These are phyloP conservation scores for Ctenosaura bakeri DNA, from an alignment of 2,797 vertebrate genomes.

Conservation along the genomic window DNA sequence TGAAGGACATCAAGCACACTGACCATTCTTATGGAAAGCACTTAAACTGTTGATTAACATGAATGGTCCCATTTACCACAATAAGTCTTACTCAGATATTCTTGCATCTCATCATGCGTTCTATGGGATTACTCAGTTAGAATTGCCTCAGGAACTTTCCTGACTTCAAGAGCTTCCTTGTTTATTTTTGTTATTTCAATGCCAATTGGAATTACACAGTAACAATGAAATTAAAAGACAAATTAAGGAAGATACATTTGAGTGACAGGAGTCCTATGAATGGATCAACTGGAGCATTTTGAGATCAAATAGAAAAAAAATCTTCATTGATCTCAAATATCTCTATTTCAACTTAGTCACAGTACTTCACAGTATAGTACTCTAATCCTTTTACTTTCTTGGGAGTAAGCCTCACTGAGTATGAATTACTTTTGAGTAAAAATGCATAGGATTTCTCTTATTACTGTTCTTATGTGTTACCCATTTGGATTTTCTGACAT, in stretches of 20 bases:
- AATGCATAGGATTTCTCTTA: not conserved
- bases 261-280: not conserved
- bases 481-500: conserved; percentile 40
- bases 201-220: too few relatives aligned
- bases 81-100: not conserved
- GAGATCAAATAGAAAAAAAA: not conserved
- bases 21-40: not conserved
- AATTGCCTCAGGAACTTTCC: not conserved
- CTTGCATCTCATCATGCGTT: not conserved
- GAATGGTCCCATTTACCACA: not conserved
- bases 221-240: not conserved
- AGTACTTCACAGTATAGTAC: conserved; percentile 10
- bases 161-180: not conserved
- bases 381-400: not conserved
- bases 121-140: not conserved
- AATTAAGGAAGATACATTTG: not conserved
- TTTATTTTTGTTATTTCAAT: not conserved
- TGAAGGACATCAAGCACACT: not conserved
- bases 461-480: conserved; percentile 31
- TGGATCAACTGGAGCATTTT: not conserved
- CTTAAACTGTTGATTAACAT: not conserved
- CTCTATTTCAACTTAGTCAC: not conserved
- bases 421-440: not conserved
- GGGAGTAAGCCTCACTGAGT: not conserved
- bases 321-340: conserved; percentile 29